Conservation (phyloP, 2,797 vertebrate species). For the Pipistrellus kuhlii region DNA sequence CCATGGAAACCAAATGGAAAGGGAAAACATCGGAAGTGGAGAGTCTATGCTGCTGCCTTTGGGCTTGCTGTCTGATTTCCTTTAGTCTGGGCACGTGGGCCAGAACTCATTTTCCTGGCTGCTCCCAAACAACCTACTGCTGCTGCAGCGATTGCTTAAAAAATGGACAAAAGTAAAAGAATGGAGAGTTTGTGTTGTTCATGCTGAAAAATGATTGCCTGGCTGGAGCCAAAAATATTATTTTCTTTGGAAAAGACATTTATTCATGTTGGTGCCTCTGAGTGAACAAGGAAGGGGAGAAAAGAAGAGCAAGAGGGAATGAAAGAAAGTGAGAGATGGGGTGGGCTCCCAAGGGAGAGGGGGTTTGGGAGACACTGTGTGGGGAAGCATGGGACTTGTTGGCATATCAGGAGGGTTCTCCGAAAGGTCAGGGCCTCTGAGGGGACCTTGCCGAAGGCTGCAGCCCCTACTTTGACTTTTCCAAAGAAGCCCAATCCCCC, state of each 20-base stretch:
- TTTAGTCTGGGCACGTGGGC: constrained; percentile 44
- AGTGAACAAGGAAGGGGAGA: not conserved
- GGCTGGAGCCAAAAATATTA: constrained; percentile 43
- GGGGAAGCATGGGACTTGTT: too few relatives aligned
- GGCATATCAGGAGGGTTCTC: too few relatives aligned
- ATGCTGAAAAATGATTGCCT: constrained; percentile 67
- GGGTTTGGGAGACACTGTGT: not conserved
- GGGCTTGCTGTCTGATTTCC: constrained; percentile 60
- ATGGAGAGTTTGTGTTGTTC: constrained; percentile 41
- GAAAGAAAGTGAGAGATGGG: not conserved
- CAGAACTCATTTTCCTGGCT: constrained; percentile 75
- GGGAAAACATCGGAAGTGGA: not conserved
- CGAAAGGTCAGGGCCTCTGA: too few relatives aligned
- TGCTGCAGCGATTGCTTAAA: constrained; percentile 70
- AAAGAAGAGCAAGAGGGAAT: not conserved
- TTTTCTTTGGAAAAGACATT: constrained; percentile 70
- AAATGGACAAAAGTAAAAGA: constrained; percentile 59
- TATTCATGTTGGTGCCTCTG: not conserved
- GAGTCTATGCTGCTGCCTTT: not conserved
- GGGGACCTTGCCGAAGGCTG: too few relatives aligned
- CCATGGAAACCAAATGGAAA: constrained; percentile 71
- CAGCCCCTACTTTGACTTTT: too few relatives aligned
- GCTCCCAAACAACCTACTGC: constrained; percentile 62
- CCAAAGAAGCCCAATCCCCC: too few relatives aligned
- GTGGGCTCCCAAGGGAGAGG: not conserved